These are phyloP conservation scores for Donacobius atricapilla DNA, from an alignment of 2,113 vertebrate species.

Conservation along the genomic window DNA sequence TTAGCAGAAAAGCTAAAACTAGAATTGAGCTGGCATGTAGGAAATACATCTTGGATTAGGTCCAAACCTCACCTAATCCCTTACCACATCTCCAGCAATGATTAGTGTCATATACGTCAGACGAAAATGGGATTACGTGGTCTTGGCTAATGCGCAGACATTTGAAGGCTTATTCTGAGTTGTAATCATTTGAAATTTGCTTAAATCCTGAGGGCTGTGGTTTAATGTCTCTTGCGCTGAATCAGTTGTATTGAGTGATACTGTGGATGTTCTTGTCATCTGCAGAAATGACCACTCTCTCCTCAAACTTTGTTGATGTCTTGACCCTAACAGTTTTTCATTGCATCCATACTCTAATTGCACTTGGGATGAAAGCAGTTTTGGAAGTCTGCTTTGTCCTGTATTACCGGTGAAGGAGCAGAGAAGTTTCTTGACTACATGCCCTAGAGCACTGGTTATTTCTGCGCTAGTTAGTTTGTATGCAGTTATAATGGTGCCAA, in stretches of 20 bases:
- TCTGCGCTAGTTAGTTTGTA: not conserved
- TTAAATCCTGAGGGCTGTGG: not conserved
- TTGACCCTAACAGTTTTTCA: not conserved
- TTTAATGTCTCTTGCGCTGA: not conserved
- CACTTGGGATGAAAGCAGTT: not conserved
- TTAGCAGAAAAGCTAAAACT: not conserved
- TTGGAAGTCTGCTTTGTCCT: not conserved
- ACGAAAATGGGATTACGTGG: accelerated
- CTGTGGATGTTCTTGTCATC: not conserved
- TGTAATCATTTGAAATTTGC: not conserved
- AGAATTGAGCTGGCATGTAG: not conserved
- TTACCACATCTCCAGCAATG: not conserved
- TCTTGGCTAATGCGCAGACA: not conserved
- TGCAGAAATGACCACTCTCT: not conserved
- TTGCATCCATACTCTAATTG: not conserved
- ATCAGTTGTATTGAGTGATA: not conserved
- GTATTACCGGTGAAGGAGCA: not conserved
- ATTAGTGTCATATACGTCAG: not conserved
- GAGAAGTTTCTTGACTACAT: not conserved
- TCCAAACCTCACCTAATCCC: not conserved
- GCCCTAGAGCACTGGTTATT: not conserved
- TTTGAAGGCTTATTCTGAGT: not conserved
- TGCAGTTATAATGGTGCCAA: not conserved
- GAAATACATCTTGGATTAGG: not conserved
- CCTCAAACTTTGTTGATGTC: not conserved